These are phyloP conservation scores for Varanus salvator DNA, from an alignment of 2,113 vertebrate genomes.

Conservation along the genomic window DNA sequence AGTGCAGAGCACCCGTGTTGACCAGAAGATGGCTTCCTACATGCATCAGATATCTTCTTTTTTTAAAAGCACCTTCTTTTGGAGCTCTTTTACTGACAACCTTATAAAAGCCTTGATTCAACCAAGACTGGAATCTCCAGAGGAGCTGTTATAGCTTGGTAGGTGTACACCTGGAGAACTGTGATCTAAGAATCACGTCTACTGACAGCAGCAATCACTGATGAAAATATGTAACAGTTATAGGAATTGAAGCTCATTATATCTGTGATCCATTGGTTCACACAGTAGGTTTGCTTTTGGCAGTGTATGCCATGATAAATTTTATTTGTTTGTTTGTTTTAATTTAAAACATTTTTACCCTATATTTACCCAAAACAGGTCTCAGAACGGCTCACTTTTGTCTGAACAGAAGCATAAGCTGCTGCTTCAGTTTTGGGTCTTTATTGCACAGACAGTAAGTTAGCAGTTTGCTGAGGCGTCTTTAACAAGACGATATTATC, in stretches of 20 bases:
- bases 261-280: not conserved
- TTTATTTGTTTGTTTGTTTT: no score
- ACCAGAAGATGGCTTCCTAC: not conserved
- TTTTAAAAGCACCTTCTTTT: not conserved
- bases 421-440: slow-evolving; percentile 20
- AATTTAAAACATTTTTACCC: no score
- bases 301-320: slow-evolving; percentile 27
- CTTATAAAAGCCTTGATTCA: not conserved
- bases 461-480: slow-evolving; percentile 59
- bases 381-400: not conserved
- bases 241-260: not conserved
- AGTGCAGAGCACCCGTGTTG: not conserved
- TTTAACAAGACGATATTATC: slow-evolving; percentile 26
- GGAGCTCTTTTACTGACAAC: not conserved
- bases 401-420: slow-evolving; percentile 20
- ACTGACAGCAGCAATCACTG: not conserved
- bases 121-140: not conserved
- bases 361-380: no score
- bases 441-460: slow-evolving; percentile 27
- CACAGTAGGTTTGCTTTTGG: no score
- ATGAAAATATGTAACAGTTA: not conserved
- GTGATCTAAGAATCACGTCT: not conserved
- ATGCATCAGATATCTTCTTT: not conserved
- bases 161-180: not conserved
- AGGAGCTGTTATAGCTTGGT: not conserved